Evolutionary conservation across 2,797 vertebrate species (phyloP).

Genomic region (Tarsius wallacei): DNA sequence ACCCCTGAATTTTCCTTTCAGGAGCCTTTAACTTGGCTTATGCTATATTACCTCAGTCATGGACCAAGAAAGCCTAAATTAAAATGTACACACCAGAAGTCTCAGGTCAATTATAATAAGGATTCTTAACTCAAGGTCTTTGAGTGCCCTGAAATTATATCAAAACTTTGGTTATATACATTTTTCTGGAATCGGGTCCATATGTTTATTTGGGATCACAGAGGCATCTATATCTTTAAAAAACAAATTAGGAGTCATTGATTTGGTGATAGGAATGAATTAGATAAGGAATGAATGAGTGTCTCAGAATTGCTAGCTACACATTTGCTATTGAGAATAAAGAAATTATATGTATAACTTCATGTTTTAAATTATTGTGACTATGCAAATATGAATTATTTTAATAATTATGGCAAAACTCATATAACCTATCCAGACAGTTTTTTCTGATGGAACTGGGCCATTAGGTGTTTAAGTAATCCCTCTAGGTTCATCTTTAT

Average conservation of each 20-base stretch:
- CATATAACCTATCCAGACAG: background rate
- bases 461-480: background rate
- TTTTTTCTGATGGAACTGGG: background rate
- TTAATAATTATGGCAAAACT: slow-evolving; percentile 59
- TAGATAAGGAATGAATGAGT: slow-evolving; percentile 15
- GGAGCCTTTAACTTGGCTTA: background rate
- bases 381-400: slow-evolving; percentile 23
- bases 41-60: background rate
- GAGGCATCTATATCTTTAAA: slow-evolving; percentile 33
- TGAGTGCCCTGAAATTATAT: background rate
- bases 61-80: background rate
- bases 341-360: background rate
- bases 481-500: background rate
- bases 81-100: background rate
- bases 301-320: slow-evolving; percentile 31
- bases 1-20: background rate
- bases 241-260: background rate
- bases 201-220: slow-evolving; percentile 1
- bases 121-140: background rate
- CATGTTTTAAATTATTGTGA: background rate
- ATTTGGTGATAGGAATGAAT: slow-evolving; percentile 49
- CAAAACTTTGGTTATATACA: background rate
- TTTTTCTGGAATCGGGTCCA: slow-evolving; percentile 36
- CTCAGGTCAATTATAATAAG: background rate
- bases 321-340: slow-evolving; percentile 23